Conservation (phyloP, 1,140 invertebrate genomes). For the Listronotus oregonensis region DNA sequence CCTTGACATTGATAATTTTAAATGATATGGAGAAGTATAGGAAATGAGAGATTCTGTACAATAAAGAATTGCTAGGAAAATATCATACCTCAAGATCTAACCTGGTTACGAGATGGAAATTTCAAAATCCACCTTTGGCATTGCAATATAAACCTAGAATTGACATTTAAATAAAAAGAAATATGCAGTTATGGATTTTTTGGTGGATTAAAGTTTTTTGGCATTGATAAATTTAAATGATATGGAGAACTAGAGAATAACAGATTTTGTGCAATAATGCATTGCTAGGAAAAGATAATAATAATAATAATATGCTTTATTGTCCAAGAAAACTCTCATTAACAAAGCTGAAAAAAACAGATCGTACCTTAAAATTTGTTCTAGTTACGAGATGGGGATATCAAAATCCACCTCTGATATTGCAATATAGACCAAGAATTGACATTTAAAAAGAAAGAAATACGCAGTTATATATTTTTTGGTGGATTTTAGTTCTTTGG, state of each 20-base stretch:
- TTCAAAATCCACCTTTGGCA: slow-evolving; percentile 84
- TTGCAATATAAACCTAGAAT: slow-evolving; percentile 76
- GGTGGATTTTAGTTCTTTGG: no score
- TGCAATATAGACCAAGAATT: slow-evolving; percentile 76
- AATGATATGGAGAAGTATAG: slow-evolving; percentile 90
- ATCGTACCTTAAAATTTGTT: slow-evolving; percentile 97
- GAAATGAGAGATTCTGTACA: slow-evolving; percentile 98
- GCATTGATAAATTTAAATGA: slow-evolving; percentile 90
- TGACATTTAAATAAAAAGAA: slow-evolving; percentile 47
- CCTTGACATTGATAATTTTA: slow-evolving; percentile 90
- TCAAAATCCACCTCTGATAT: slow-evolving; percentile 81
- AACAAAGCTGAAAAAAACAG: no score
- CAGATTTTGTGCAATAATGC: slow-evolving; percentile 99
- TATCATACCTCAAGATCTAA: slow-evolving; percentile 99
- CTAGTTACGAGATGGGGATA: slow-evolving; percentile 97
- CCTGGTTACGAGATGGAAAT: slow-evolving; percentile 95
- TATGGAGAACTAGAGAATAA: slow-evolving; percentile 93
- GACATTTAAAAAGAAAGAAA: slow-evolving; percentile 48
- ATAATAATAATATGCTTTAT: no score
- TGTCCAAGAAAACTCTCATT: no score
- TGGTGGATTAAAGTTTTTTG: no score
- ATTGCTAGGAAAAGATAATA: slow-evolving; percentile 97
- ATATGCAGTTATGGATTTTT: no score
- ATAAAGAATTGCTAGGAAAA: slow-evolving; percentile 96
- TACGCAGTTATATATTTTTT: no score